Percentiles rank a stretch among this genome's conserved stretches.
Conservation (phyloP, 2,888 invertebrate genomes). For the Heliconius aoede region DNA sequence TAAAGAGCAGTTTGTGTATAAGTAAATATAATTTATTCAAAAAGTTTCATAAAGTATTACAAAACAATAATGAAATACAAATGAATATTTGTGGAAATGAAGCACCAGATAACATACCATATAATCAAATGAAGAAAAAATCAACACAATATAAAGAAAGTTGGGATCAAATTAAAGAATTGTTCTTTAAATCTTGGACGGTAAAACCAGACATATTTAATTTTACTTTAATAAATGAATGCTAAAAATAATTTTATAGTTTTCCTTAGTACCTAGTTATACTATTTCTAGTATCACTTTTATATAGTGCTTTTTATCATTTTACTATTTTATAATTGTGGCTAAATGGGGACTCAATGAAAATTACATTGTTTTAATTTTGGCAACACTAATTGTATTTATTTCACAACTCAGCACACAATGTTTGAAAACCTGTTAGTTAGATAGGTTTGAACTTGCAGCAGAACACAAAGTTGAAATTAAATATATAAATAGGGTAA, state of each 20-base stretch:
- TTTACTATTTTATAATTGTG: no score
- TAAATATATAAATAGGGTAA: no score
- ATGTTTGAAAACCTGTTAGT: no score
- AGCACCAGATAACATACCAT: constrained; percentile 56
- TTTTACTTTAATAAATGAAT: constrained; percentile 59
- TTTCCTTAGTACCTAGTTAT: not conserved
- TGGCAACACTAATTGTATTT: no score
- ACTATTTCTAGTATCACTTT: not conserved
- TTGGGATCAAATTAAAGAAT: constrained; percentile 75
- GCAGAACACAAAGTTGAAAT: no score
- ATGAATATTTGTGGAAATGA: constrained; percentile 51
- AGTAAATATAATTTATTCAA: constrained; percentile 82
- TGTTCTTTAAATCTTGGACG: constrained; percentile 83
- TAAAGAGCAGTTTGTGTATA: constrained; percentile 76
- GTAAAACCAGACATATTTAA: constrained; percentile 80
- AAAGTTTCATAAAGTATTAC: constrained; percentile 72
- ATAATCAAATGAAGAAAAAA: constrained; percentile 72
- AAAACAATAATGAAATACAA: constrained; percentile 57
- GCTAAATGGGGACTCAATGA: no score
- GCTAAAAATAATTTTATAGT: not conserved
- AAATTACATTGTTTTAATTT: no score
- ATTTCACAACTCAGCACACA: no score
- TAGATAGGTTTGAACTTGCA: no score
- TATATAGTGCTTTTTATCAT: not conserved
- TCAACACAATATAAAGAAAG: constrained; percentile 56